Percentiles rank a stretch among this genome's conserved stretches.
Evolutionary conservation across 2,888 invertebrate species (phyloP).

Genomic region (Branchinecta sandiegonensis): DNA sequence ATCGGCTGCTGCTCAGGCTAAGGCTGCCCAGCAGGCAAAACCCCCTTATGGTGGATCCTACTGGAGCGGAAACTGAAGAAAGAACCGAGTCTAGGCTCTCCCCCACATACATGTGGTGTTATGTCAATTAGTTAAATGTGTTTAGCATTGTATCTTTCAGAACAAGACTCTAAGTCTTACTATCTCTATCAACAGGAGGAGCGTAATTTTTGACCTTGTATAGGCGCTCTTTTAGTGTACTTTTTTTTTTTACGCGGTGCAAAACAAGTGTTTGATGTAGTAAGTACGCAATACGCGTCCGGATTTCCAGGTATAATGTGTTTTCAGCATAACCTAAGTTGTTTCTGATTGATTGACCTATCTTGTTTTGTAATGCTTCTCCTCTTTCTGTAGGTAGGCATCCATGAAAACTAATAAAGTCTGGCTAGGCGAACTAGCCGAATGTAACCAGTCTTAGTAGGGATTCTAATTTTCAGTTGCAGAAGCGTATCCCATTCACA

Average conservation of each 20-base stretch:
- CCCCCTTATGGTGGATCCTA: slow-evolving; percentile 23
- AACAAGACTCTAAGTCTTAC: slow-evolving; percentile 10
- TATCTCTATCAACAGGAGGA: neutral
- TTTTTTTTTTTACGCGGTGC: slow-evolving; percentile 16
- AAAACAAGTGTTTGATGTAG: neutral
- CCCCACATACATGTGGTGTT: slow-evolving; percentile 4
- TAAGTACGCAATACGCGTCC: slow-evolving; percentile 14
- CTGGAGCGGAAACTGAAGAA: slow-evolving; percentile 23
- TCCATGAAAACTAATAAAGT: neutral
- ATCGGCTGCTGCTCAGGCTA: neutral
- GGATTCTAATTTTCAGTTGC: no score
- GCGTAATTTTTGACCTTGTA: slow-evolving; percentile 11
- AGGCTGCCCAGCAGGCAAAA: slow-evolving; percentile 17
- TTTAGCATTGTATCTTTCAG: neutral
- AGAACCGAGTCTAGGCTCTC: neutral
- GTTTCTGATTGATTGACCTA: slow-evolving; percentile 15
- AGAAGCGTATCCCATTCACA: no score
- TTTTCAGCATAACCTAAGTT: neutral
- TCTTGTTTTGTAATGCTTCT: slow-evolving; percentile 16
- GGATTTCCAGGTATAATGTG: slow-evolving; percentile 12
- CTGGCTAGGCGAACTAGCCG: no score
- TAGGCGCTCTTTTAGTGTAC: slow-evolving; percentile 14
- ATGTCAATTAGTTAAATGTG: neutral
- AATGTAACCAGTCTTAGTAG: no score
- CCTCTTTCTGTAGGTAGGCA: slow-evolving; percentile 10